Percentiles rank a stretch among this genome's conserved stretches.
These are phyloP conservation scores for Aplidium turbinatum DNA, from an alignment of 23 tunicate species.

Conservation along the genomic window DNA sequence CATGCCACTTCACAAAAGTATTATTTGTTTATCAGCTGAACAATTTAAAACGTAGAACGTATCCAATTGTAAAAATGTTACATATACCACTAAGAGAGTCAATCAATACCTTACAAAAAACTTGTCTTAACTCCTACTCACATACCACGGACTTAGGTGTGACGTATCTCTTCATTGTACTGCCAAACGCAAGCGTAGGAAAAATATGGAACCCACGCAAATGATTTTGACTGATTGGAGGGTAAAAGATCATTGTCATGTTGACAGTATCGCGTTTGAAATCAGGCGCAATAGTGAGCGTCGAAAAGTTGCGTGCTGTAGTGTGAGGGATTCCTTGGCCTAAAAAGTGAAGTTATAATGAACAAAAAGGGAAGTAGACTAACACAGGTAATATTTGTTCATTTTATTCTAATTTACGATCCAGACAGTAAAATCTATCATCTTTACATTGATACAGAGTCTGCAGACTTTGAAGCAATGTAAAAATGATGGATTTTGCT, in stretches of 20 bases:
- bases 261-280: slow-evolving; percentile 16
- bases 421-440: too few relatives aligned
- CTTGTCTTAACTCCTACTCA: not conserved
- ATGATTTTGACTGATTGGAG: slow-evolving; percentile 35
- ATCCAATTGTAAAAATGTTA: not conserved
- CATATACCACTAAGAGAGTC: not conserved
- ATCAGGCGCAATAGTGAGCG: slow-evolving; percentile 12
- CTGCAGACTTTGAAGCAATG: too few relatives aligned
- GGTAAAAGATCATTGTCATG: slow-evolving; percentile 24
- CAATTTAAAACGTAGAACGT: not conserved
- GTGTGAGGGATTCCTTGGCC: slow-evolving; percentile 24
- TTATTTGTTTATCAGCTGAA: too few relatives aligned
- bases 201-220: slow-evolving; percentile 6
- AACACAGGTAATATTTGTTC: too few relatives aligned
- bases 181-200: slow-evolving; percentile 5
- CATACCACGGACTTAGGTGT: too few relatives aligned
- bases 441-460: too few relatives aligned
- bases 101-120: not conserved
- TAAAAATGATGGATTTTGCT: too few relatives aligned
- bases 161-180: not conserved
- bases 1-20: too few relatives aligned
- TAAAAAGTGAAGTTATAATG: slow-evolving; percentile 1
- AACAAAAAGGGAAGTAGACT: too few relatives aligned
- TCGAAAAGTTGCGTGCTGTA: slow-evolving; percentile 25
- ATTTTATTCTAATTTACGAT: too few relatives aligned